Conservation (phyloP, 2,797 vertebrate species). For the Varecia variegata region DNA sequence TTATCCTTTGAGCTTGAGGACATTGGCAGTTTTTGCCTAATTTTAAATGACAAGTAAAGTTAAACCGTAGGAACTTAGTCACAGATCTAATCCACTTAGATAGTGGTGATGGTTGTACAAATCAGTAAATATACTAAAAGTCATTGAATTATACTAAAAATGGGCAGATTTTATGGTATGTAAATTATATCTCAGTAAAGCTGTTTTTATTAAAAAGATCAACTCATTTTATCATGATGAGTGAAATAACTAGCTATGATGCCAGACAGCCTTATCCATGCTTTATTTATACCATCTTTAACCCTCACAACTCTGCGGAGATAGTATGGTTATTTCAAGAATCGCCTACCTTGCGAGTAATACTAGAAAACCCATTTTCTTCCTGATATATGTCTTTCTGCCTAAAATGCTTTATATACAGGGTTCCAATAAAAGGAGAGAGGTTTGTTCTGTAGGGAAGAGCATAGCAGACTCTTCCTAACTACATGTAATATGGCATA, state of each 20-base stretch:
- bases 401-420: background rate
- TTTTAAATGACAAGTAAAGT: slow-evolving; percentile 12
- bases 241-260: background rate
- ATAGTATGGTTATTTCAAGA: background rate
- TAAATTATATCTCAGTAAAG: background rate
- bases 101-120: background rate
- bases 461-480: background rate
- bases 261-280: background rate
- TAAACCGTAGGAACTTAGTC: background rate
- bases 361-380: background rate
- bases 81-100: background rate
- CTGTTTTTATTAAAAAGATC: background rate
- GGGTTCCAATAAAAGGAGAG: background rate
- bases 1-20: background rate
- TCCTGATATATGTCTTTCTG: background rate
- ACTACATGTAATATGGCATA: background rate
- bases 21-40: background rate
- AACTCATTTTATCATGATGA: background rate
- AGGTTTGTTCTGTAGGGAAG: background rate
- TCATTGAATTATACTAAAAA: background rate
- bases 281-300: background rate
- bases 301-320: background rate
- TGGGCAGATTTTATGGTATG: background rate
- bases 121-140: background rate
- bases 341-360: background rate